Base-by-base conservation (phyloP, 2,888 invertebrate genomes). In the Cyrtodaria siliqua region DNA sequence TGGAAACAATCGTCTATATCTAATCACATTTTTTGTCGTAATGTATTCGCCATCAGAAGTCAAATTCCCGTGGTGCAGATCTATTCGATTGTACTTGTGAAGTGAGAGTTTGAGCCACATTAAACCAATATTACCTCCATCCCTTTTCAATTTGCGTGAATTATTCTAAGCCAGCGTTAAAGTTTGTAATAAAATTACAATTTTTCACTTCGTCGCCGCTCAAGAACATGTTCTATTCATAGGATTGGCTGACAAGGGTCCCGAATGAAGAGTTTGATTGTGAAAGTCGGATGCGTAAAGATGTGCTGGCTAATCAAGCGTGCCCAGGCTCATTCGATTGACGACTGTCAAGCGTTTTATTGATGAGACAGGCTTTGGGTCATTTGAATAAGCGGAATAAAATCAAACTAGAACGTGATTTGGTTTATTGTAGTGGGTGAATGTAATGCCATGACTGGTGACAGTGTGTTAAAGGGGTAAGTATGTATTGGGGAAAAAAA, bases 171-270 rank as follows among this genome's bases (percentile, higher is more conserved):
- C 47, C 70, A 74, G 73, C 80, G 76, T 74, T 63, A 59, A 80
- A 52, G 59, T 80, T 80, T 59, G 80, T 70, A 80, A 80, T 80
- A 80, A 80, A 80, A 80, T 77, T 74, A 77, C 80, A 62, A 80
- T 77, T 76, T 80, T 63, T 40, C 74, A 62, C 73, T 44, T 56
- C 70, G 47, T 49, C 55, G 73, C 52, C 23, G 62, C 56, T 56
- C 52, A 66, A 80, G 76, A 69, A 74, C 64, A 76, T 71, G 70
- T 56, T 74, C 70, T 70, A 69, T 73, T 77, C 70, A 72, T 49
- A 38, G 76, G 76, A 77, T 80, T 76, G 76, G 66, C 18, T 50
- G 61, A 53, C 44, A 63, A 75, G 73, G 62, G 62, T 47, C 64
- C 27, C 55, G 44, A 56, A 66, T 72, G 72, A 66, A 78, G 69